A percentile compares a stretch with the other conserved stretches of the same genome.
Evolutionary conservation across 2,113 vertebrate species (phyloP).

Genomic region (Chaenocephalus aceratus): DNA sequence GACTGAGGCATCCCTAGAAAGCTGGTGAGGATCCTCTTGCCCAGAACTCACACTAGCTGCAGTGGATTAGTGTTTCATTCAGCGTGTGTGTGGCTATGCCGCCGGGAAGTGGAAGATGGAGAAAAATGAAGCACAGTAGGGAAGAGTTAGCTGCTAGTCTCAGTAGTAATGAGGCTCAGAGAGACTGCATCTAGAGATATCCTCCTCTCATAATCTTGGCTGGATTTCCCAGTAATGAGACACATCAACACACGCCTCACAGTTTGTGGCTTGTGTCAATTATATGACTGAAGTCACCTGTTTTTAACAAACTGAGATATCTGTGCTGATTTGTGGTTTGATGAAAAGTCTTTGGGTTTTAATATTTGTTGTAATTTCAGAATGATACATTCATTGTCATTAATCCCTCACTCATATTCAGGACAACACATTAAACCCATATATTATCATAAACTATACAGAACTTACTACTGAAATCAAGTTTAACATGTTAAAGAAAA

Average conservation of each 20-base stretch:
- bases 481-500: not conserved
- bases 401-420: not conserved
- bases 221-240: slow-evolving; percentile 1
- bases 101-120: slow-evolving; percentile 13
- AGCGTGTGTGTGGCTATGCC: not conserved
- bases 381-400: not conserved
- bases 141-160: slow-evolving; percentile 4
- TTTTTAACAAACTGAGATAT: not conserved
- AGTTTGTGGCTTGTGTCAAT: slow-evolving; percentile 4
- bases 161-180: slow-evolving; percentile 25
- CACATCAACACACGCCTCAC: slow-evolving; percentile 19
- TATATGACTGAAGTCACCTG: slow-evolving; percentile 9
- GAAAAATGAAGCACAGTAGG: slow-evolving; percentile 1
- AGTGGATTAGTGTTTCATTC: not conserved
- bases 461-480: not conserved
- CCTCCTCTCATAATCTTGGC: slow-evolving; percentile 28
- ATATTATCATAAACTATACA: too few species aligned
- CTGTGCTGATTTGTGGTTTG: not conserved
- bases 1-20: not conserved
- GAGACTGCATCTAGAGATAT: slow-evolving; percentile 13
- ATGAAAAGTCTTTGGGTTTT: too few species aligned
- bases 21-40: not conserved
- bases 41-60: not conserved
- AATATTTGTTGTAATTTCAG: not conserved
- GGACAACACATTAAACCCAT: not conserved